Evolutionary conservation across 2,797 vertebrate species (phyloP).

Genomic region (Sternarchorhynchus goeldii): DNA sequence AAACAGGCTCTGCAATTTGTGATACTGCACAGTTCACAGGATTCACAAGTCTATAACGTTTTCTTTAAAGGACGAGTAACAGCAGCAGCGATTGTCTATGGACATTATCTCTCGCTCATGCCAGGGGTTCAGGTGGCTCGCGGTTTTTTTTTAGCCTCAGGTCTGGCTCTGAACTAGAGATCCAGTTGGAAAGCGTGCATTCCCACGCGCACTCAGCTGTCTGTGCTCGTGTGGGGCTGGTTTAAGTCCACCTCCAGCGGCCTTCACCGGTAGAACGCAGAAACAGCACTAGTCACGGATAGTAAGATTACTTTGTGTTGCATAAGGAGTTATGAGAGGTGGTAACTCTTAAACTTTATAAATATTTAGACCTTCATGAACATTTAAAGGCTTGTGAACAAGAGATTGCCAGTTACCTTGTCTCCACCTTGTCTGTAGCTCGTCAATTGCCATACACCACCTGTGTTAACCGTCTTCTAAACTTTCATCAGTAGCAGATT

Average conservation of each 20-base stretch:
- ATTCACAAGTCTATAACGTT: not conserved
- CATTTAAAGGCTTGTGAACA: no score
- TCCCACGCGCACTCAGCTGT: not conserved
- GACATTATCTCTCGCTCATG: not conserved
- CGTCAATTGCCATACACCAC: no score
- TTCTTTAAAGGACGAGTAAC: no score
- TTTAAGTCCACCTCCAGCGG: not conserved
- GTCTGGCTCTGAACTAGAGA: not conserved
- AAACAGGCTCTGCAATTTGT: not conserved
- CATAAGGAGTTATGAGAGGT: no score
- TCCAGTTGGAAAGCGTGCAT: conserved; percentile 2
- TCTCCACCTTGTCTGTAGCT: no score
- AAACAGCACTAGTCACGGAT: no score
- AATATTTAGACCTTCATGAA: no score
- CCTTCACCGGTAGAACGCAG: not conserved
- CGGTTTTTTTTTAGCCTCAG: not conserved
- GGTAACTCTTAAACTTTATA: no score
- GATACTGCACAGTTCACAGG: not conserved
- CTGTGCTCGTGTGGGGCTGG: not conserved
- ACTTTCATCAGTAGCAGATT: no score
- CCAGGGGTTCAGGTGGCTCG: conserved; percentile 3
- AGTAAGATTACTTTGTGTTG: no score
- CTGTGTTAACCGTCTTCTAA: no score
- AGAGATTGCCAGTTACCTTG: no score
- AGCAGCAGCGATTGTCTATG: not conserved